Percentiles rank a stretch among this genome's conserved stretches.
Conservation (phyloP, 2,113 vertebrate species). For the Sterna hirundo region DNA sequence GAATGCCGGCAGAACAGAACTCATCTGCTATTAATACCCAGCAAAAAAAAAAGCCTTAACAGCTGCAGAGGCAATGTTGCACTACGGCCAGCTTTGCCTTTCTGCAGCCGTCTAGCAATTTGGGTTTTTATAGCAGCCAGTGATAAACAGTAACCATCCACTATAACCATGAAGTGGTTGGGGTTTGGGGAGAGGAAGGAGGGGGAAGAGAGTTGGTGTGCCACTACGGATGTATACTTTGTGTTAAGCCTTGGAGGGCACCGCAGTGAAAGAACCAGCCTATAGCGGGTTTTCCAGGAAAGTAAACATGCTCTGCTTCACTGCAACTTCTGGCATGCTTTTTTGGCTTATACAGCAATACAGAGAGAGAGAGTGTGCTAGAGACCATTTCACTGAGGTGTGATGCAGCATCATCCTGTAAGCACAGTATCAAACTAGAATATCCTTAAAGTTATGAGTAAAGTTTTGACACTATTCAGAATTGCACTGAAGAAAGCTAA, state of each 20-base stretch:
- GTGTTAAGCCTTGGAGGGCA: neutral
- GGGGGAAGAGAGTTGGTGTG: neutral
- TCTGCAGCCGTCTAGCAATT: neutral
- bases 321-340: neutral
- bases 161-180: neutral
- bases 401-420: neutral
- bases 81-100: neutral
- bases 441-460: neutral
- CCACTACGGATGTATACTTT: neutral
- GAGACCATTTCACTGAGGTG: neutral
- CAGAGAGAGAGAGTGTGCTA: neutral
- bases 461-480: neutral
- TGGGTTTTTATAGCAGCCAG: neutral
- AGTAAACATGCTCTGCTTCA: neutral
- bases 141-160: neutral
- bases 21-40: neutral
- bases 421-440: neutral
- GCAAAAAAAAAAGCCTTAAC: neutral
- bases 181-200: neutral
- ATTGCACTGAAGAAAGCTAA: neutral
- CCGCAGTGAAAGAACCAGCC: neutral
- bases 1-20: neutral
- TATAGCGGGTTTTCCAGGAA: neutral
- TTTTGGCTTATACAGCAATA: neutral
- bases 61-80: neutral